These are phyloP conservation scores for Cotesia congregata DNA, from an alignment of 2,888 invertebrate genomes.

Conservation along the genomic window DNA sequence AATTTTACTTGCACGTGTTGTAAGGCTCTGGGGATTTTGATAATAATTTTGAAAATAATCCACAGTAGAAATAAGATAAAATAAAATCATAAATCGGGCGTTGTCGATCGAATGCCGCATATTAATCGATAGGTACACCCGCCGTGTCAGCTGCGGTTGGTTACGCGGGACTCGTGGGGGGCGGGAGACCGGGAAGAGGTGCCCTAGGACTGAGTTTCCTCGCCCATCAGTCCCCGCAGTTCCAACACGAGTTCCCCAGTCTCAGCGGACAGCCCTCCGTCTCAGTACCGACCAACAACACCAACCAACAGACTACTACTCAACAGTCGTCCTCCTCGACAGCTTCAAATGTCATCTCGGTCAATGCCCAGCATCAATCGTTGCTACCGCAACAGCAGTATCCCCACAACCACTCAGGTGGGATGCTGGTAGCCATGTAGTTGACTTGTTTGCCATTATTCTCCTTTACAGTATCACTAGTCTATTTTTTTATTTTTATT, in stretches of 20 bases:
- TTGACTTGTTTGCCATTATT: slow-evolving; percentile 46
- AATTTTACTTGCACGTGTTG: not conserved
- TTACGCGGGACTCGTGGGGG: slow-evolving; percentile 76
- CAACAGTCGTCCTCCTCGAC: slow-evolving; percentile 57
- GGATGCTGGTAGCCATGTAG: slow-evolving; percentile 55
- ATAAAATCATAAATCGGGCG: slow-evolving; percentile 42
- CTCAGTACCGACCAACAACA: slow-evolving; percentile 48
- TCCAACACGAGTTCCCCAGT: slow-evolving; percentile 97
- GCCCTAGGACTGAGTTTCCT: slow-evolving; percentile 64
- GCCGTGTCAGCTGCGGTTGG: slow-evolving; percentile 68
- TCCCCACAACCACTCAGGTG: slow-evolving; percentile 67
- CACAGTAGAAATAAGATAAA: slow-evolving; percentile 36
- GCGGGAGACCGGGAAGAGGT: slow-evolving; percentile 74
- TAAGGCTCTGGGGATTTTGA: not conserved
- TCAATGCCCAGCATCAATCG: slow-evolving; percentile 61
- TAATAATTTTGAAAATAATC: not conserved
- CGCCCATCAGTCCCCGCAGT: slow-evolving; percentile 86
- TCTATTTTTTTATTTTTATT: slow-evolving; percentile 12
- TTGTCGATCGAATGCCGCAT: slow-evolving; percentile 53
- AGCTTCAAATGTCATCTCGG: slow-evolving; percentile 59
- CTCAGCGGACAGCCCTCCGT: slow-evolving; percentile 69
- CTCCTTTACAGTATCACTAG: slow-evolving; percentile 39
- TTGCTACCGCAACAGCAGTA: slow-evolving; percentile 70
- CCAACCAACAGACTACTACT: slow-evolving; percentile 54
- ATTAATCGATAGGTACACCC: slow-evolving; percentile 60